phyloP scores from a whole-genome alignment of 2,888 invertebrate species.

The Tetrapedia diversipes region DNA sequence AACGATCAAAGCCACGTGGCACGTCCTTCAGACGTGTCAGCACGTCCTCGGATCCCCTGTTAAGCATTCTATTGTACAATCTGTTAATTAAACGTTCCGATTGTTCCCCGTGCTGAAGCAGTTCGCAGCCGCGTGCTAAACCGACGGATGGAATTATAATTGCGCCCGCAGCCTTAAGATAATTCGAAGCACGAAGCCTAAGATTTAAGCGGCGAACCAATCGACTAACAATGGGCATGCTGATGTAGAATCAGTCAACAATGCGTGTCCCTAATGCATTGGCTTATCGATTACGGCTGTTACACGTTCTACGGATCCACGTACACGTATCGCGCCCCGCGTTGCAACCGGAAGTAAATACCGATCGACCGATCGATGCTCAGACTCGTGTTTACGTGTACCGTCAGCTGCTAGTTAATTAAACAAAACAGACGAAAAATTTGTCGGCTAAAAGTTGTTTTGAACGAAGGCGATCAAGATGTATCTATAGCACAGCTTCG shows the following conservation, averaged over 20 bases:
- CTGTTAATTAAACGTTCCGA: conserved; percentile 18
- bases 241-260: conserved; percentile 63
- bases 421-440: neutral
- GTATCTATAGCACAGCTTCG: no score
- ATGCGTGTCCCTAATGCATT: conserved; percentile 54
- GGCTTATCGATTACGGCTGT: conserved; percentile 62
- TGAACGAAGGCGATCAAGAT: no score
- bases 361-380: neutral
- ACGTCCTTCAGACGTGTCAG: neutral
- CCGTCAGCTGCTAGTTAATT: neutral
- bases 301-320: conserved; percentile 20
- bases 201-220: conserved; percentile 50
- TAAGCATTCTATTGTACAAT: neutral
- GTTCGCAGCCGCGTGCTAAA: conserved; percentile 8
- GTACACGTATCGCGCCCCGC: conserved; percentile 21
- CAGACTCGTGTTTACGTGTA: neutral
- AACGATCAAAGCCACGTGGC: neutral
- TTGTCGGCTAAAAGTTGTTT: no score
- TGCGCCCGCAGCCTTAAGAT: conserved; percentile 11
- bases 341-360: conserved; percentile 28
- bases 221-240: conserved; percentile 49
- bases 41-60: neutral
- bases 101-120: conserved; percentile 7
- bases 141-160: conserved; percentile 40
- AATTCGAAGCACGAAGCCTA: conserved; percentile 15